Conservation (phyloP, 2,888 invertebrate genomes). For the Scaptomyza flava region DNA sequence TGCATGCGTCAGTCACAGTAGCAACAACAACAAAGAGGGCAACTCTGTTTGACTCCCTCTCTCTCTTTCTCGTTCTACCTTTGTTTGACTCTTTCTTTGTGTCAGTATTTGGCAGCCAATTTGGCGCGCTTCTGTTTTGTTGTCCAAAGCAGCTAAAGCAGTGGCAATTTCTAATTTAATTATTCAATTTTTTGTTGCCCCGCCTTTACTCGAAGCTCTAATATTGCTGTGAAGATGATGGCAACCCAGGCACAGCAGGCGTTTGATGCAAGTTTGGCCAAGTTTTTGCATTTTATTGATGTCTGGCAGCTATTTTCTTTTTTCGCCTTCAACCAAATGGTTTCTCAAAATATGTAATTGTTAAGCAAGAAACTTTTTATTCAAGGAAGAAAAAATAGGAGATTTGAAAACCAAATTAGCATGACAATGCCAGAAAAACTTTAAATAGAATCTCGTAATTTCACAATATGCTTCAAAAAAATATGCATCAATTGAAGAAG, state of each 20-base stretch:
- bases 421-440: constrained; percentile 30
- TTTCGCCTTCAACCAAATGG: too few relatives aligned
- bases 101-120: constrained; percentile 63
- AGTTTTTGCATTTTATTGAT: constrained; percentile 67
- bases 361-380: constrained; percentile 30
- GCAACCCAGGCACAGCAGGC: constrained; percentile 45
- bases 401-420: constrained; percentile 29
- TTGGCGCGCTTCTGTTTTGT: constrained; percentile 75
- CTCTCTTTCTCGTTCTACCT: constrained; percentile 9
- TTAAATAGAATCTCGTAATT: constrained; percentile 7
- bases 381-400: constrained; percentile 1
- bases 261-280: constrained; percentile 41
- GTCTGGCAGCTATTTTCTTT: constrained; percentile 27
- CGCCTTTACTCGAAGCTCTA: not conserved
- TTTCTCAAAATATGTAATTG: constrained; percentile 39
- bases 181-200: constrained; percentile 68
- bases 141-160: constrained; percentile 73
- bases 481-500: constrained; percentile 10
- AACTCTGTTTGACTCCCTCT: constrained; percentile 49
- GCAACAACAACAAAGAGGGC: constrained; percentile 23
- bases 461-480: not conserved
- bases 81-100: constrained; percentile 10
- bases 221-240: constrained; percentile 35
- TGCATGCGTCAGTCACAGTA: constrained; percentile 72
- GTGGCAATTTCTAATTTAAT: constrained; percentile 79